These are phyloP conservation scores for Coleophora flavipennella DNA, from an alignment of 2,888 invertebrate species.

Conservation along the genomic window DNA sequence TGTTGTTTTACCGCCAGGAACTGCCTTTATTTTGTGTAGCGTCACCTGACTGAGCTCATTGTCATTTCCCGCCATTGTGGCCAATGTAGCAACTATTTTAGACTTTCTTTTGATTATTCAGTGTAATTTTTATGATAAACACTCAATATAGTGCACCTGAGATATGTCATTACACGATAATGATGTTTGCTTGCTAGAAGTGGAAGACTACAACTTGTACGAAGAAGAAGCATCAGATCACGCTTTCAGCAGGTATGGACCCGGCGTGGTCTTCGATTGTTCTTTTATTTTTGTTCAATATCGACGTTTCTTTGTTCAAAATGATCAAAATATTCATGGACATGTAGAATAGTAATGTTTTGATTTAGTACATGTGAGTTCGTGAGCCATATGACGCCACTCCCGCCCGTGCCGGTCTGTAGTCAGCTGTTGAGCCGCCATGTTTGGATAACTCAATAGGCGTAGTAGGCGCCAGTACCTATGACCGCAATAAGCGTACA, in stretches of 20 bases:
- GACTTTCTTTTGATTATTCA: slow-evolving; percentile 27
- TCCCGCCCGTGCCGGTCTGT: slow-evolving; percentile 63
- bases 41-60: slow-evolving; percentile 72
- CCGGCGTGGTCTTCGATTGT: slow-evolving; percentile 59
- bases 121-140: slow-evolving; percentile 37
- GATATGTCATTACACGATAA: slow-evolving; percentile 72
- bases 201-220: slow-evolving; percentile 70
- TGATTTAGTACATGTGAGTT: slow-evolving; percentile 19
- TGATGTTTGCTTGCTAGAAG: slow-evolving; percentile 70
- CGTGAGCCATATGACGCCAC: slow-evolving; percentile 46
- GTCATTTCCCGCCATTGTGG: slow-evolving; percentile 75
- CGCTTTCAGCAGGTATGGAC: slow-evolving; percentile 66
- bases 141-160: slow-evolving; percentile 38
- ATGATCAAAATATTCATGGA: slow-evolving; percentile 1
- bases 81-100: slow-evolving; percentile 41
- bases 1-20: slow-evolving; percentile 24
- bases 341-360: slow-evolving; percentile 12
- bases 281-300: slow-evolving; percentile 13
- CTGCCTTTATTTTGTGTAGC: slow-evolving; percentile 49
- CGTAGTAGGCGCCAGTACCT: slow-evolving; percentile 57
- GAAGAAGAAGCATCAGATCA: slow-evolving; percentile 71
- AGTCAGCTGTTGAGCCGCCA: slow-evolving; percentile 74
- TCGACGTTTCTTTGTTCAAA: slow-evolving; percentile 1
- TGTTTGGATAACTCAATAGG: slow-evolving; percentile 69
- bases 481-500: slow-evolving; percentile 32